Conservation (phyloP, 2,888 invertebrate genomes). For the Rhagonycha lutea region DNA sequence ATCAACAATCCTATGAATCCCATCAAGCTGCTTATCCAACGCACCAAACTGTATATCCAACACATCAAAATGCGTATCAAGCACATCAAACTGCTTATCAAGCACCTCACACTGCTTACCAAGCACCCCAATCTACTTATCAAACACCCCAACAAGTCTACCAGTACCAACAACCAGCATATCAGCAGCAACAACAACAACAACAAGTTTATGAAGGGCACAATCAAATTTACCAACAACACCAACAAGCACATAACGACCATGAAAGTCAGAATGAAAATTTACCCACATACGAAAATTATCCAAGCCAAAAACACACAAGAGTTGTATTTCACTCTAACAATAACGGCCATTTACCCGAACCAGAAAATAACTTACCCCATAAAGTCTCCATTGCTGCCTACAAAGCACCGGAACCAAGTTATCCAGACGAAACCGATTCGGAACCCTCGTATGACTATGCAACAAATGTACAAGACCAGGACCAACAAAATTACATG, state of each 20-base stretch:
- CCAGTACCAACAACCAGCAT: conserved; percentile 6
- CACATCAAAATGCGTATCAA: conserved; percentile 3
- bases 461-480: conserved; percentile 1
- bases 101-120: background rate
- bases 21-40: background rate
- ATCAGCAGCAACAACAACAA: background rate
- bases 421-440: conserved; percentile 6
- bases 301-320: conserved; percentile 63
- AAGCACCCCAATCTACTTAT: background rate
- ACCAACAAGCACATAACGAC: conserved; percentile 44
- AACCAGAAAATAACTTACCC: conserved; percentile 5
- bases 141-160: conserved; percentile 35
- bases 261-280: conserved; percentile 41
- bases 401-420: conserved; percentile 12
- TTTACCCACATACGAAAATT: conserved; percentile 60
- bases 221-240: conserved; percentile 19
- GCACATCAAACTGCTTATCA: background rate
- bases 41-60: background rate
- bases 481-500: conserved; percentile 14
- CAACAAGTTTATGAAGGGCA: background rate
- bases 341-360: conserved; percentile 23
- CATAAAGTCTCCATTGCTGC: conserved; percentile 9
- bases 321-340: conserved; percentile 57
- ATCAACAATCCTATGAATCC: background rate
- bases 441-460: conserved; percentile 1